These are phyloP conservation scores for human (Homo sapiens) DNA, from an alignment of 2,113 vertebrate species.

Conservation along the genomic window GRCh38 chr2:154217501-154218000, in stretches of 20 bases:
- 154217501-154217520: background rate
- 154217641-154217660: background rate
- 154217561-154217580: background rate
- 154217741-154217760: background rate
- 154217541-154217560: conserved; percentile 6
- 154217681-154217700: background rate
- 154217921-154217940: background rate
- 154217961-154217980: background rate
- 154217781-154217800: background rate
- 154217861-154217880: background rate
- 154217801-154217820: background rate
- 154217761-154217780: background rate
- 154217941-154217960: background rate
- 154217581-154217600: background rate
- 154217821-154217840: background rate
- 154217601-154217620: background rate
- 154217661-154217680: background rate
- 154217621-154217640: background rate
- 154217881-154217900: background rate
- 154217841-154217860: background rate
- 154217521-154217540: background rate
- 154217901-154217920: background rate
- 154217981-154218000: background rate
- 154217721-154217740: background rate
- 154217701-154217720: background rate